These are phyloP conservation scores for Corynorhinus townsendii DNA, from an alignment of 2,113 vertebrate genomes.

Conservation along the genomic window DNA sequence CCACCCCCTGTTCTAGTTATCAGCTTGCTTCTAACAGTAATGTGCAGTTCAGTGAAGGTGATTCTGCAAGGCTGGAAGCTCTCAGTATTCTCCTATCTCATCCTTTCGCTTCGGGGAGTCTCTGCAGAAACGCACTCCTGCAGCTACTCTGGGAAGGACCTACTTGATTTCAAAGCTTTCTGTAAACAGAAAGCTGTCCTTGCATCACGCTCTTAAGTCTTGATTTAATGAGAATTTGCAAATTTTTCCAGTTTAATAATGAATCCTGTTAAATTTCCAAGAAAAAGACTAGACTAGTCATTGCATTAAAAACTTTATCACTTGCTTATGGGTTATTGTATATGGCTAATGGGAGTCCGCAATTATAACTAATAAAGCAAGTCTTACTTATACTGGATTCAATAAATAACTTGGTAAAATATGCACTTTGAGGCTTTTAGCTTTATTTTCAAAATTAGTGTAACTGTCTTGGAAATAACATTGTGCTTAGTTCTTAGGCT, in stretches of 20 bases:
- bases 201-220: not conserved
- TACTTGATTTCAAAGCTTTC: not conserved
- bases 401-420: not conserved
- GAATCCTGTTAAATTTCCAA: slow-evolving; percentile 7
- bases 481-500: not conserved
- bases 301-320: not conserved
- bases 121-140: not conserved
- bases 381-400: not conserved
- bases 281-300: not conserved
- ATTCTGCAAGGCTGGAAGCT: not conserved
- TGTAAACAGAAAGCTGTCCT: not conserved
- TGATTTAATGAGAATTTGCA: not conserved
- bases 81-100: not conserved
- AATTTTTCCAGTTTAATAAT: slow-evolving; percentile 1
- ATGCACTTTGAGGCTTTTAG: slow-evolving; percentile 1
- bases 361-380: not conserved
- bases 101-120: not conserved
- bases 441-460: slow-evolving; percentile 17
- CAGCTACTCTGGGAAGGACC: not conserved
- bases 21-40: not conserved
- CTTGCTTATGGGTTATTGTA: slow-evolving; percentile 1
- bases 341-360: slow-evolving; percentile 11
- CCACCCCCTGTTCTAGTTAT: not conserved
- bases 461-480: not conserved
- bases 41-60: not conserved